Evolutionary conservation across 2,888 invertebrate species (phyloP), one percentile per base, ranked within the genome.

Genomic region (Ichneumoninae sp.): DNA sequence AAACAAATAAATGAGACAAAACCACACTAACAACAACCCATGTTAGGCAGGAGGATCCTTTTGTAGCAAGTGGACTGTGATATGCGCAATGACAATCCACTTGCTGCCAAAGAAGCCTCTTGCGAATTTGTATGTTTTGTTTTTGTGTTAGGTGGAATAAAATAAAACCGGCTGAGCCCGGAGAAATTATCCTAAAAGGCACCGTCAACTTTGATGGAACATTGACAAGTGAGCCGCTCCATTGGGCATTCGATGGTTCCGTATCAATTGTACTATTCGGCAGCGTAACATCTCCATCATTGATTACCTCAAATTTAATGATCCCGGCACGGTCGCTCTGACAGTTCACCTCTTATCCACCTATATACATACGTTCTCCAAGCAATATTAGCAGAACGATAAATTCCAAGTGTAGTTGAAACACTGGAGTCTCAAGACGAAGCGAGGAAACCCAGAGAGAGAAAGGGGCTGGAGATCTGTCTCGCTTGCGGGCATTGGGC

Each of bases 301-400:
- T 70, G 71, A 76, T 80, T 10, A 44, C 44, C 60, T 36, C 40
- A 44, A 74, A 80, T 47, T 69, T 57, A 36, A 60, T 4, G 68
- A 69, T 65, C 6, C 52, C 54, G 30, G 44, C 69, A 50, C 65
- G 47, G 44, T 4, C 36, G 8, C n/a, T 26, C 47, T 44, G 47
- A 47, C 71, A 69, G 69, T 72, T 77, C 78, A 60, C 62, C 52
- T 65, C 4, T 26, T 62, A 62, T 62, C n/a, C 52, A 66, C 54
- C 60, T n/a, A 76, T 54, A 30, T 36, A 44, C 65, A 65, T 65
- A 71, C 40, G 40, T 57, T 66, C 44, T n/a, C 72, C 33, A 13
- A 36, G 52, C 74, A 81, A 78, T 89, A 90, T 89, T 89, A 89
- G 88, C 87, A 78, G 86, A 86, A 87, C 89, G 89, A 90, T 90